A percentile compares a stretch with the other conserved stretches of the same genome.
Conservation (phyloP, 2,888 invertebrate species). For the Acanthoscelides obtectus region DNA sequence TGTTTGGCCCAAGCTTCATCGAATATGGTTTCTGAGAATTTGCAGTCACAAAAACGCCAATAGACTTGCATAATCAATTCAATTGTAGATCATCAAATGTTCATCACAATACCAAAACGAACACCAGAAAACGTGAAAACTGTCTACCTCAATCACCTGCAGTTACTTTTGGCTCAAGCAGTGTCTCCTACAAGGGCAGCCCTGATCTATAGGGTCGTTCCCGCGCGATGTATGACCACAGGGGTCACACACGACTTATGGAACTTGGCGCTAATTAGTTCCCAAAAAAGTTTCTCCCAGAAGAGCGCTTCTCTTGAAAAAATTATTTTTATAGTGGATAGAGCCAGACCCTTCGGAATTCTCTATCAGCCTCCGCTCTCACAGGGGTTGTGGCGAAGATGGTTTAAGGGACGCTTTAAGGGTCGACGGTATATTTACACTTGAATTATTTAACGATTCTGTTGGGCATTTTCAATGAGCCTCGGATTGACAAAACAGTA, state of each 20-base stretch:
- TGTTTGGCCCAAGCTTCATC: too few species aligned
- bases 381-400: neutral
- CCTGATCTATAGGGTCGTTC: neutral
- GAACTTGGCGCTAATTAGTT: neutral
- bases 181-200: neutral
- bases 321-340: neutral
- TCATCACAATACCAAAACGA: too few species aligned
- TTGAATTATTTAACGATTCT: neutral
- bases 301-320: neutral
- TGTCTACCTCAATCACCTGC: neutral
- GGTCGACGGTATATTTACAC: neutral
- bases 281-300: neutral
- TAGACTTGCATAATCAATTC: too few species aligned
- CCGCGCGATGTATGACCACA: neutral
- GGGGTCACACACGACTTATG: neutral
- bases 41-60: too few species aligned
- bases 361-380: neutral
- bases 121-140: too few species aligned
- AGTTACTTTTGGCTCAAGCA: neutral
- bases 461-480: neutral
- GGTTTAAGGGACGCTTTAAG: neutral
- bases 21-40: too few species aligned
- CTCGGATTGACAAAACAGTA: neutral
- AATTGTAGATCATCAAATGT: too few species aligned
- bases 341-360: neutral